Percentiles rank a stretch among this genome's conserved stretches.
These are phyloP conservation scores for Philypnodon macrostomus DNA, from an alignment of 2,797 vertebrate species.

Conservation along the genomic window DNA sequence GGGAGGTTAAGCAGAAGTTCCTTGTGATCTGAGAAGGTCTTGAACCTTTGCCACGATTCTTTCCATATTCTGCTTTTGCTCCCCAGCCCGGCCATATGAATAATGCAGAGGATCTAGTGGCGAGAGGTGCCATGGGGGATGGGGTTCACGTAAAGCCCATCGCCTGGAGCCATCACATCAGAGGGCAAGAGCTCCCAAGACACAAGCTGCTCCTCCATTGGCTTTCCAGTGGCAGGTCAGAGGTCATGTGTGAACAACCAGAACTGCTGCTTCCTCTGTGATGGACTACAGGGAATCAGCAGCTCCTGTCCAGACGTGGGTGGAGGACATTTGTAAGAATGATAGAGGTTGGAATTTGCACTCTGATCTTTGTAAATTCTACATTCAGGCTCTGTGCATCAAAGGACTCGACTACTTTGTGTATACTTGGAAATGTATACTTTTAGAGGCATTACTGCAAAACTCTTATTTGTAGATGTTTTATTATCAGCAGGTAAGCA, in stretches of 20 bases:
- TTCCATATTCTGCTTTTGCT: conserved; percentile 72
- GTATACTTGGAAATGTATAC: conserved; percentile 9
- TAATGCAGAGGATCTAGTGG: conserved; percentile 79
- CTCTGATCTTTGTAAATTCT: conserved; percentile 61
- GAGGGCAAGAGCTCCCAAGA: conserved; percentile 71
- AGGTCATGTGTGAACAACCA: conserved; percentile 72
- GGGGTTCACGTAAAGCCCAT: conserved; percentile 74
- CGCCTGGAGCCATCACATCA: conserved; percentile 81
- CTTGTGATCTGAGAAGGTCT: conserved; percentile 81
- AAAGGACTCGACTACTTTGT: conserved; percentile 26
- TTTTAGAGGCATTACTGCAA: conserved; percentile 11
- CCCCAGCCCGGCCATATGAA: conserved; percentile 66
- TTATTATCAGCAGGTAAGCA: no score
- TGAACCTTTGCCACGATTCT: conserved; percentile 71
- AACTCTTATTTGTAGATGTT: conserved; percentile 7
- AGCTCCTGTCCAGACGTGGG: conserved; percentile 58
- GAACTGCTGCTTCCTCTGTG: conserved; percentile 62
- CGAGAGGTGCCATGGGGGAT: conserved; percentile 68
- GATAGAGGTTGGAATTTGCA: conserved; percentile 65
- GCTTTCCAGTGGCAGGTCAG: conserved; percentile 65
- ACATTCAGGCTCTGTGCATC: conserved; percentile 41
- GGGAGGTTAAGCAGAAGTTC: conserved; percentile 80
- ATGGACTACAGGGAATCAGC: conserved; percentile 68
- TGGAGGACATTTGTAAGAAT: conserved; percentile 72
- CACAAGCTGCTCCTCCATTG: conserved; percentile 56